Percentiles rank a stretch among this genome's conserved stretches.
These are phyloP conservation scores for Elysia chlorotica DNA, from an alignment of 1,140 invertebrate genomes.

Conservation along the genomic window DNA sequence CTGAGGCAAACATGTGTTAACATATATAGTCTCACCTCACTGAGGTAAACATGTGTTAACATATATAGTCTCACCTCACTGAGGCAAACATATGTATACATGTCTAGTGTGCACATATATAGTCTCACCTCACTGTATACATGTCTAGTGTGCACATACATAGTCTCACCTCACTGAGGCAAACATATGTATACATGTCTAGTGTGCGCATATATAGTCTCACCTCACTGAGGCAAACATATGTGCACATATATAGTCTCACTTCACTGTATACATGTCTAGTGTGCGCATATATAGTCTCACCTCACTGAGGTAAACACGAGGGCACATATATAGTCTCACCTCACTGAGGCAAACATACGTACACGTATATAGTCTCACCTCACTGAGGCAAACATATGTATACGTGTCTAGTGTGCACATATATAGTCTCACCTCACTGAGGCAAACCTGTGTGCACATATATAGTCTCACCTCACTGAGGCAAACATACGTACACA, in stretches of 20 bases:
- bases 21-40: slow-evolving; percentile 48
- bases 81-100: too few species aligned
- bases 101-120: too few species aligned
- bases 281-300: too few species aligned
- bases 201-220: slow-evolving; percentile 11
- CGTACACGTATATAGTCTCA: background rate
- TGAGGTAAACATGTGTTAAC: slow-evolving; percentile 47
- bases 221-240: slow-evolving; percentile 59
- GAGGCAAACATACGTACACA: background rate
- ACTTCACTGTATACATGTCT: too few species aligned
- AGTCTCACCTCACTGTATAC: too few species aligned
- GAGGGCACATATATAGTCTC: too few species aligned
- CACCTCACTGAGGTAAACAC: too few species aligned
- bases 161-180: background rate
- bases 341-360: too few species aligned
- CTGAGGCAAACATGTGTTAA: background rate
- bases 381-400: too few species aligned
- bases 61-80: too few species aligned
- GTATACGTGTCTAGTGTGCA: background rate
- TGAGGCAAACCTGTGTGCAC: background rate
- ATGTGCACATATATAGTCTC: background rate
- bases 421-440: background rate
- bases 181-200: background rate
- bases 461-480: background rate
- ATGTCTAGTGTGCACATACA: too few species aligned